Conservation (phyloP, 2,888 invertebrate species). For the Leptopterna dolabrata region DNA sequence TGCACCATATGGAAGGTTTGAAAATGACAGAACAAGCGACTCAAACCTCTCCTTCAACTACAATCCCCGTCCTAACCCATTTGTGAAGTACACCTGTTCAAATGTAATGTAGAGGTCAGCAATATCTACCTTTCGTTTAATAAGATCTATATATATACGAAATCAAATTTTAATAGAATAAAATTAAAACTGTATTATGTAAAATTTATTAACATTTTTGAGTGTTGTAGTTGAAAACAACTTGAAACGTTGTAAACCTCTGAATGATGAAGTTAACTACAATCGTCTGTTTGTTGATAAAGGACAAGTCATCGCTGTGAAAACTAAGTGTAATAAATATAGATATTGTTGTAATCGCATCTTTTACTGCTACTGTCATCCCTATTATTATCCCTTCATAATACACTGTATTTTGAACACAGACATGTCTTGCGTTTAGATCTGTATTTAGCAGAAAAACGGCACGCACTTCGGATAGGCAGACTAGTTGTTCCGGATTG, state of each 20-base stretch:
- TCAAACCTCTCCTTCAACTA: background rate
- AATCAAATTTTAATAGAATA: background rate
- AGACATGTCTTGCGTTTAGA: no score
- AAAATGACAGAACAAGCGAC: background rate
- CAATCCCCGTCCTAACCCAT: background rate
- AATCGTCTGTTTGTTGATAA: slow-evolving; percentile 46
- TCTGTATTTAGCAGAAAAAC: no score
- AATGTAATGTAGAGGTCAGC: background rate
- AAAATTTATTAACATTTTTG: slow-evolving; percentile 9
- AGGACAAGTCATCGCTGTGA: slow-evolving; percentile 48
- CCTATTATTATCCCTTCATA: background rate
- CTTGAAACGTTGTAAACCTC: background rate
- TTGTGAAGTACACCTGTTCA: background rate
- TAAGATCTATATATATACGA: background rate
- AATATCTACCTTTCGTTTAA: background rate
- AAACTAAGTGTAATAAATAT: slow-evolving; percentile 46
- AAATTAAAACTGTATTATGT: background rate
- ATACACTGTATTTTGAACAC: no score
- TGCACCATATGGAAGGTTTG: background rate
- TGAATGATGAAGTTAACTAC: slow-evolving; percentile 15
- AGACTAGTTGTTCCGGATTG: no score
- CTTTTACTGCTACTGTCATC: slow-evolving; percentile 10
- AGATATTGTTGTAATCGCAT: slow-evolving; percentile 54
- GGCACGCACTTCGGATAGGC: no score
- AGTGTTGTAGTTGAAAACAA: slow-evolving; percentile 38